phyloP scores from a whole-genome alignment of 2,888 invertebrate species.

The Acanthosepion esculentum region DNA sequence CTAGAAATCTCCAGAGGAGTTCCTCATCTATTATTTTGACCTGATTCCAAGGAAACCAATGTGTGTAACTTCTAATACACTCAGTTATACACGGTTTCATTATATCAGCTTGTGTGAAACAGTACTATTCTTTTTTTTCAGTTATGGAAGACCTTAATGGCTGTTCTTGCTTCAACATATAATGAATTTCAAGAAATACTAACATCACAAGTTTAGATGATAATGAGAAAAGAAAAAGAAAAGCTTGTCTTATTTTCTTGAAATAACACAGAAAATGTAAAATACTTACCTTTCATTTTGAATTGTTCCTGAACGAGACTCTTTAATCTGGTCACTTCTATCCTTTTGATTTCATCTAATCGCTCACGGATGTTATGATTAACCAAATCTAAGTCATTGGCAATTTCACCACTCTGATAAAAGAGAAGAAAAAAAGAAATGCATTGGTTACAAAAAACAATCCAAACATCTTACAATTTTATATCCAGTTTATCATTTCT shows the following conservation, averaged over 20 bases:
- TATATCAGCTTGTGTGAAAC: too few species aligned
- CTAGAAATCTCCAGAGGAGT: too few species aligned
- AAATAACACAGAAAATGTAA: neutral
- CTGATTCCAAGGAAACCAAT: too few species aligned
- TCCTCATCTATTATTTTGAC: too few species aligned
- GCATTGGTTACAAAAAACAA: too few species aligned
- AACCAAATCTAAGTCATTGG: conserved; percentile 91
- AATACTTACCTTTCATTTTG: conserved; percentile 52
- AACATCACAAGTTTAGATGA: neutral
- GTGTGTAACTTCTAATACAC: too few species aligned
- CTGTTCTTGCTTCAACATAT: too few species aligned
- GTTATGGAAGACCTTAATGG: too few species aligned
- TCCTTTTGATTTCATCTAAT: conserved; percentile 92
- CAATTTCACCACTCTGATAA: conserved; percentile 89
- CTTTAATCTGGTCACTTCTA: conserved; percentile 87
- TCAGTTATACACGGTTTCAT: too few species aligned
- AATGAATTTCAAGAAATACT: neutral
- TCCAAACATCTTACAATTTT: too few species aligned
- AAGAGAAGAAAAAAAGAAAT: conserved; percentile 58
- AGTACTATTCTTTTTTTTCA: too few species aligned
- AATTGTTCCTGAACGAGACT: conserved; percentile 79
- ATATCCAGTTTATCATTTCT: too few species aligned
- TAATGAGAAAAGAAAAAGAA: neutral
- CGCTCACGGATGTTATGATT: conserved; percentile 89
- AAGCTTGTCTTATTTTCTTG: neutral